These are phyloP conservation scores for Alentia gelatinosa DNA, from an alignment of 2,888 invertebrate species.

Conservation along the genomic window DNA sequence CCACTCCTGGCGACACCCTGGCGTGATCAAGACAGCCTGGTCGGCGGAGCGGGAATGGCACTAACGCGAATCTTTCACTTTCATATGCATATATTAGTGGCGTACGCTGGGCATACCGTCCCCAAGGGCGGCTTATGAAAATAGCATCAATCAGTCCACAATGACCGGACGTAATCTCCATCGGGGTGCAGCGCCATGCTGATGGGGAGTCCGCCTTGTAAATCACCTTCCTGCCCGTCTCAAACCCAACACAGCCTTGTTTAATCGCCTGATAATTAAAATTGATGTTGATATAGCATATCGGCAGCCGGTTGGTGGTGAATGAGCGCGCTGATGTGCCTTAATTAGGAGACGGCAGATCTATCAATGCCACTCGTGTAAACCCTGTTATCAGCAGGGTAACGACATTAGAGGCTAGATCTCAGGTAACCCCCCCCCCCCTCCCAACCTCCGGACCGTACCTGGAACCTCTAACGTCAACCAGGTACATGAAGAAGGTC, in stretches of 20 bases:
- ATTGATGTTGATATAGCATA: slow-evolving; percentile 51
- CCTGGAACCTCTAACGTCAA: no score
- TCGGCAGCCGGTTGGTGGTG: neutral
- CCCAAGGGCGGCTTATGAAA: neutral
- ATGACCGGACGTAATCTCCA: slow-evolving; percentile 17
- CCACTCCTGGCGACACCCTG: no score
- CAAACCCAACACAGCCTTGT: neutral
- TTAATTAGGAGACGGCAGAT: slow-evolving; percentile 2
- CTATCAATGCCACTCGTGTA: neutral
- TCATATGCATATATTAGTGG: slow-evolving; percentile 16
- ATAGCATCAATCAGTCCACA: slow-evolving; percentile 28
- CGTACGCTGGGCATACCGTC: neutral
- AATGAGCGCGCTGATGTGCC: neutral
- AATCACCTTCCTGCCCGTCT: slow-evolving; percentile 2
- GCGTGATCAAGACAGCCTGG: neutral
- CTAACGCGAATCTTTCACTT: slow-evolving; percentile 1
- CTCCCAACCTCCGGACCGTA: no score
- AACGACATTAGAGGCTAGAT: no score
- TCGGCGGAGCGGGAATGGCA: neutral
- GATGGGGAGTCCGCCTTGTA: neutral
- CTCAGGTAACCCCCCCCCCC: no score
- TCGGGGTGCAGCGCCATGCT: neutral
- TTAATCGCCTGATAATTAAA: slow-evolving; percentile 47
- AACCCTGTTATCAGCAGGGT: neutral
- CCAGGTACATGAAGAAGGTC: no score